Evolutionary conservation across 1,140 invertebrate species (phyloP).

Genomic region (Babylonia areolata): DNA sequence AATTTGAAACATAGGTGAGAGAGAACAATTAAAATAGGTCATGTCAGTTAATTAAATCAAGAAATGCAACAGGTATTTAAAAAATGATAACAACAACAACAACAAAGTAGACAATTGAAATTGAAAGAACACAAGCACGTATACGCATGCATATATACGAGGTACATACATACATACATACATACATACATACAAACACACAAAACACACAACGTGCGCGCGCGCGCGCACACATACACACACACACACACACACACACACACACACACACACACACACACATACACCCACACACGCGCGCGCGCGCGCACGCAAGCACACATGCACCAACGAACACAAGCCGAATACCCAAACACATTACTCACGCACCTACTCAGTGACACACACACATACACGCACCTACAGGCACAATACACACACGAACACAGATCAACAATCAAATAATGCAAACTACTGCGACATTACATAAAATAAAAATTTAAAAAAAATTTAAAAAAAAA

Average conservation of each 20-base stretch:
- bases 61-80: too few relatives aligned
- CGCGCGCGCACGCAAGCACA: not conserved
- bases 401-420: not conserved
- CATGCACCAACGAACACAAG: not conserved
- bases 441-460: too few relatives aligned
- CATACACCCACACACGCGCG: not conserved
- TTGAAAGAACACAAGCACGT: too few relatives aligned
- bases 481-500: too few relatives aligned
- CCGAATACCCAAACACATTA: not conserved
- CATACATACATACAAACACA: not conserved
- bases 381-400: not conserved
- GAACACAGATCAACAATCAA: too few relatives aligned
- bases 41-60: too few relatives aligned
- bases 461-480: too few relatives aligned
- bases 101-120: too few relatives aligned
- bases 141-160: not conserved
- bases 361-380: not conserved
- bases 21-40: too few relatives aligned
- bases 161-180: too few relatives aligned
- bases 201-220: not conserved
- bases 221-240: not conserved
- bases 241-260: slow-evolving; percentile 11
- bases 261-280: slow-evolving; percentile 6
- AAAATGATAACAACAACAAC: too few relatives aligned
- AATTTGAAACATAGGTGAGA: too few relatives aligned